These are phyloP conservation scores for Venustoraphidia nigricollis DNA, from an alignment of 2,888 invertebrate genomes.

Conservation along the genomic window DNA sequence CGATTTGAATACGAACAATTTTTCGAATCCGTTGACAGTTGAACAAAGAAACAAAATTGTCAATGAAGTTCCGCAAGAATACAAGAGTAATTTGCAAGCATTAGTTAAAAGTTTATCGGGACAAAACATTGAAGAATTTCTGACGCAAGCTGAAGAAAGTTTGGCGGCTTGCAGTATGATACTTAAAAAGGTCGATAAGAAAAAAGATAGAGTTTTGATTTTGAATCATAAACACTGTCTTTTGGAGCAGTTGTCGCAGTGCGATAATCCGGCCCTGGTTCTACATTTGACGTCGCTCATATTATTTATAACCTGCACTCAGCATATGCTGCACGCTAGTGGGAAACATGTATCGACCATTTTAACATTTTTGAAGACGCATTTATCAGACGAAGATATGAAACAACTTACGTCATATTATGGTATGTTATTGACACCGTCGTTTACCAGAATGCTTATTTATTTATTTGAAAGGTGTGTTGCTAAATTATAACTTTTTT, in stretches of 20 bases:
- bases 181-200: conserved; percentile 78
- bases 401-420: conserved; percentile 53
- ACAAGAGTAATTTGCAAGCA: conserved; percentile 45
- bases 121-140: conserved; percentile 63
- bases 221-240: conserved; percentile 69
- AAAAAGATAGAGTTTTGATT: conserved; percentile 63
- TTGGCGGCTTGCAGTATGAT: conserved; percentile 61
- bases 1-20: conserved; percentile 38
- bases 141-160: conserved; percentile 54
- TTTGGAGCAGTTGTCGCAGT: conserved; percentile 57
- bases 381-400: conserved; percentile 49
- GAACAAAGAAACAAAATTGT: conserved; percentile 57
- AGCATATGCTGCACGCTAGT: conserved; percentile 78
- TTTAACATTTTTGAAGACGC: conserved; percentile 52
- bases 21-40: conserved; percentile 38
- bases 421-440: conserved; percentile 41
- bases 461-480: background rate
- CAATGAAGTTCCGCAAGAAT: conserved; percentile 50
- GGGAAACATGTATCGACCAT: conserved; percentile 83
- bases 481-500: background rate
- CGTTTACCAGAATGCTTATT: too few species aligned
- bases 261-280: conserved; percentile 61
- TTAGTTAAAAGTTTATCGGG: conserved; percentile 55
- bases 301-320: conserved; percentile 66
- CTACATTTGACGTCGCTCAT: conserved; percentile 64